Conservation (phyloP, 2,797 vertebrate genomes). For the Ceyx erithaca region DNA sequence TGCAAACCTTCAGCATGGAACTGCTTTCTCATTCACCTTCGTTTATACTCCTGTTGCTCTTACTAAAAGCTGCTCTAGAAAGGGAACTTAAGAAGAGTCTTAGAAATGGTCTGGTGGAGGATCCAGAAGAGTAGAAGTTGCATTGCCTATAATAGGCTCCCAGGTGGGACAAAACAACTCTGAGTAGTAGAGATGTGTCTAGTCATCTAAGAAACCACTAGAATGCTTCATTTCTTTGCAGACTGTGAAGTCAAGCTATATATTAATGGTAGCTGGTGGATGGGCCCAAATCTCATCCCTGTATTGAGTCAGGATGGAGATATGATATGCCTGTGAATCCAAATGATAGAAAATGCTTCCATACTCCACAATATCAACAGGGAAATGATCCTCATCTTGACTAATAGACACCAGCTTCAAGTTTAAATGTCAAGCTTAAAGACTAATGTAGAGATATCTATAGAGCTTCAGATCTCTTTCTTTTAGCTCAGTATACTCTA, state of each 20-base stretch:
- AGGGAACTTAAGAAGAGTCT: background rate
- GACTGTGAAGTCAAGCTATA: background rate
- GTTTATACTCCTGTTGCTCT: background rate
- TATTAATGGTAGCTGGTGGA: background rate
- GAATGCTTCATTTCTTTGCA: background rate
- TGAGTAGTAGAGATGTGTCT: background rate
- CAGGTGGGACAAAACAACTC: background rate
- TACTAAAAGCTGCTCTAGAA: background rate
- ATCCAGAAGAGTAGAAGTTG: background rate
- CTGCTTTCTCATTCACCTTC: background rate
- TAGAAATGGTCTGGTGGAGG: background rate
- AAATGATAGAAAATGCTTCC: background rate
- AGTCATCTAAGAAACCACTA: background rate
- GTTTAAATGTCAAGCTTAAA: background rate
- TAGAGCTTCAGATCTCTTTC: background rate
- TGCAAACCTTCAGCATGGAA: background rate
- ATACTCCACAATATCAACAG: background rate
- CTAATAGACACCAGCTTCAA: background rate
- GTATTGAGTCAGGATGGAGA: background rate
- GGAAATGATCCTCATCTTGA: background rate
- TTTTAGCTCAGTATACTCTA: background rate
- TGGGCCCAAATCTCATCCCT: background rate
- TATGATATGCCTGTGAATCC: background rate
- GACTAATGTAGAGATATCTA: background rate
- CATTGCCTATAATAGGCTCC: fast-evolving